Base-by-base conservation (phyloP, 1,140 invertebrate species). In the Nephila pilipes region DNA sequence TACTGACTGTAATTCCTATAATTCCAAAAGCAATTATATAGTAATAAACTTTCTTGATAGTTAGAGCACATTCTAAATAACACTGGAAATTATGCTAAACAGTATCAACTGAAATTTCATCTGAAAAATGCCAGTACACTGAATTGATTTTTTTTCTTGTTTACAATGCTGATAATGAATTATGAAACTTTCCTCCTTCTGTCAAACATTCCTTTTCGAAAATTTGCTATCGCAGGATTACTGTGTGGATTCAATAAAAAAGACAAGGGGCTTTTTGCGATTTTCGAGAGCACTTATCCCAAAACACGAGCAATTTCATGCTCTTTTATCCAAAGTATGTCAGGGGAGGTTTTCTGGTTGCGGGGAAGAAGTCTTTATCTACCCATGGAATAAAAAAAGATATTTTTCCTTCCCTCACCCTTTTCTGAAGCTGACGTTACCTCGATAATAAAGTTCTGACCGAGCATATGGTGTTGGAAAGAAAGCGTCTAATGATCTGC, bases 401-500 rank as follows among this genome's bases (percentile, higher is more conserved):
- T 14, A 80, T 10, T 10, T 32, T 18, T 75, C 2, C 69, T 16
- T 6, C 69, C 29, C 69, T 69, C 69, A 75, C 69, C 69, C 69
- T 75, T 32, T 36, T 32, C 69, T 75, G 36, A 75, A 79, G 63
- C 87, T 65, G 25, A 79, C 88, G 88, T 89, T 90, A 55, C 38
- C 46, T 46, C 65, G 36, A 79, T 89, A 89, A 89, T 89, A 75
- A 89, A 89, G 87, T 79, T 90, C 36, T 81, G 57, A 29, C 55
- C 32, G 57, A 90, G 75, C 88, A 90, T 81, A 90, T 90, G 88
- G 88, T 69, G 88, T 18, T 58, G 55, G 75, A 22, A 57, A 90
- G 88, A 90, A 57, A 79, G 88, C 75, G 55, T 90, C 88, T 90
- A 90, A 90, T 90, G 88, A 90, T 90, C 75, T 90, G 88, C 88